Evolutionary conservation across 2,797 vertebrate genomes (phyloP).

Genomic region (Cyprinodon diabolis): DNA sequence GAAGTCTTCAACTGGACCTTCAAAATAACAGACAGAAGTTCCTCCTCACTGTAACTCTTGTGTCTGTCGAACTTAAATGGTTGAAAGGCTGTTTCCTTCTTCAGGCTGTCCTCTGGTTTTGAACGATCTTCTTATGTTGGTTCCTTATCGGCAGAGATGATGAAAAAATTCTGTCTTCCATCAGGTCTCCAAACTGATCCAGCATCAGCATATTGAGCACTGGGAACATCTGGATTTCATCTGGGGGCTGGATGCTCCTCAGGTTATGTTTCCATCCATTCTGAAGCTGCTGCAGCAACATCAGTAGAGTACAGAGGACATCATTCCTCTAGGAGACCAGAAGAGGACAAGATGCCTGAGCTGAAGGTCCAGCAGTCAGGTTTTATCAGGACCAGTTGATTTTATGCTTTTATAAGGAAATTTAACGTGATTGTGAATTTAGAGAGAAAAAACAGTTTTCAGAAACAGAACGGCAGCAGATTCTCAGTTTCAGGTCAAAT

Average conservation of each 20-base stretch:
- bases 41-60: not conserved
- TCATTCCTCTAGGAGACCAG: not conserved
- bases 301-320: constrained; percentile 3
- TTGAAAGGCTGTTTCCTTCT: not conserved
- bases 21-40: not conserved
- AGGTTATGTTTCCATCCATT: constrained; percentile 86
- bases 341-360: not conserved
- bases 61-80: not conserved
- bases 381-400: not conserved
- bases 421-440: not conserved
- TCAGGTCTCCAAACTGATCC: constrained; percentile 83
- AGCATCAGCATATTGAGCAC: constrained; percentile 83
- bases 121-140: too few species aligned
- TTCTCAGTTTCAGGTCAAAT: not conserved
- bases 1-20: not conserved
- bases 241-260: constrained; percentile 88
- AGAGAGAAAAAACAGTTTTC: not conserved
- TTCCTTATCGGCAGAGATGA: not conserved
- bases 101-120: not conserved
- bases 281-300: constrained; percentile 84
- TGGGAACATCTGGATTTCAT: constrained; percentile 94
- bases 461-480: not conserved
- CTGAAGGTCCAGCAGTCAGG: not conserved
- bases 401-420: too few species aligned
- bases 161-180: not conserved